Evolutionary conservation across 2,888 invertebrate species (phyloP).

Genomic region (Agrypnus murinus): DNA sequence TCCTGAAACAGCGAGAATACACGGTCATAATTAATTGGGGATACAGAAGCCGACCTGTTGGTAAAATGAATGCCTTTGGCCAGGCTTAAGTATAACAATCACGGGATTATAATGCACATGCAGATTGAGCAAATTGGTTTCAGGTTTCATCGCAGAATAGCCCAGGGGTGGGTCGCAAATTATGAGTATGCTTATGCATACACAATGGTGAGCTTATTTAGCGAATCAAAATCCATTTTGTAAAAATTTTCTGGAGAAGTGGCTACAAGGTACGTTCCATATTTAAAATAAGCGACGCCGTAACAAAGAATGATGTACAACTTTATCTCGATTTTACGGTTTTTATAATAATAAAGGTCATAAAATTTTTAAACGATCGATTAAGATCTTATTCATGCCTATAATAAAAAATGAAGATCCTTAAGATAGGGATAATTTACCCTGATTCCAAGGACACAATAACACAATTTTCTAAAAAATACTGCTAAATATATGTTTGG

Average conservation of each 20-base stretch:
- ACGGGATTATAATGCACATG: constrained; percentile 44
- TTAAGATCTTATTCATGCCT: too few species aligned
- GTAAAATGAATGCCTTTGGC: constrained; percentile 41
- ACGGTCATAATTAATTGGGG: constrained; percentile 40
- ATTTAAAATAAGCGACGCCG: too few species aligned
- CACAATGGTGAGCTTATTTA: constrained; percentile 41
- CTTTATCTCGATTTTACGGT: too few species aligned
- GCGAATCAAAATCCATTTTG: constrained; percentile 7
- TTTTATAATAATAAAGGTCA: too few species aligned
- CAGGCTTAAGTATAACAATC: constrained; percentile 48
- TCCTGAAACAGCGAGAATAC: constrained; percentile 33
- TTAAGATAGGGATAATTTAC: too few species aligned
- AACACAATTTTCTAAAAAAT: too few species aligned
- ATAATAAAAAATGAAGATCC: too few species aligned
- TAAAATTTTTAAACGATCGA: too few species aligned
- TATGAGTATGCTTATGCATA: constrained; percentile 40
- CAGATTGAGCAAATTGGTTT: constrained; percentile 50
- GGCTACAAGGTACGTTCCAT: neutral
- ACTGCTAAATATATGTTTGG: too few species aligned
- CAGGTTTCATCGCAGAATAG: constrained; percentile 43
- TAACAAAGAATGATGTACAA: too few species aligned
- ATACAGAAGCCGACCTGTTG: constrained; percentile 44
- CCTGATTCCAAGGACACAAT: too few species aligned
- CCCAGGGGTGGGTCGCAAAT: constrained; percentile 41
- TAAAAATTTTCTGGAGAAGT: constrained; percentile 16